Base-by-base conservation (phyloP, 2,888 invertebrate species). In the Diplazon laetatorius region DNA sequence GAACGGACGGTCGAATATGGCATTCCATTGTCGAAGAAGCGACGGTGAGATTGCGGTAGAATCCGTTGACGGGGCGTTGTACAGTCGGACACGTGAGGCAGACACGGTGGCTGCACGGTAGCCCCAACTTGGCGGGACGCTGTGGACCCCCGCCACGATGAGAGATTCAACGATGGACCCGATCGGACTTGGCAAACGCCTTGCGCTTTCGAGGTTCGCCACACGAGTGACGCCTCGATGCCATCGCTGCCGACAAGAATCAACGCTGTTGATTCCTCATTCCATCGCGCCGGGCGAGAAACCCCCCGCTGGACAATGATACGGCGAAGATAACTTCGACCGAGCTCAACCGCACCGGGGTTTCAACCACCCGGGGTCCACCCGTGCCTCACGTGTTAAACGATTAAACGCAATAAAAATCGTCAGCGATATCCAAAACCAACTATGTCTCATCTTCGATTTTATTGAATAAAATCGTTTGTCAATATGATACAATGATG, bases 221-320 rank as follows among this genome's bases (percentile, higher is more conserved):
- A n/a, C n/a, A n/a, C n/a, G n/a, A n/a, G n/a, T n/a, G n/a, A n/a
- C n/a, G n/a, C n/a, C n/a, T n/a, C n/a, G n/a, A n/a, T n/a, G n/a
- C n/a, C n/a, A n/a, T n/a, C n/a, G n/a, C 55, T 48, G 62, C 66
- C 59, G 70, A 66, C 60, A 10, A 46, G 37, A 59, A 20, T 39
- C 37, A 60, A 78, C 44, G 55, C 55, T 25, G 50, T 50, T 62
- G 55, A 65, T 65, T 62, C 68, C 69, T 73, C 35, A 25, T 30
- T 50, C 66, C 30, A 30, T 37, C 72, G 37, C 57, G 62, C 42
- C 25, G 18, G 72, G 73, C 66, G 87, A 81, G 83, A 84, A 86
- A 80, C 87, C 88, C 89, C 89, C 89, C 82, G 88, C 85, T 86
- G 89, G 80, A 87, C 78, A 85, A 82, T 83, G 88, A 86, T 86